Base-by-base conservation (phyloP, 1,140 invertebrate species). In the Thaumetopoea pityocampa region DNA sequence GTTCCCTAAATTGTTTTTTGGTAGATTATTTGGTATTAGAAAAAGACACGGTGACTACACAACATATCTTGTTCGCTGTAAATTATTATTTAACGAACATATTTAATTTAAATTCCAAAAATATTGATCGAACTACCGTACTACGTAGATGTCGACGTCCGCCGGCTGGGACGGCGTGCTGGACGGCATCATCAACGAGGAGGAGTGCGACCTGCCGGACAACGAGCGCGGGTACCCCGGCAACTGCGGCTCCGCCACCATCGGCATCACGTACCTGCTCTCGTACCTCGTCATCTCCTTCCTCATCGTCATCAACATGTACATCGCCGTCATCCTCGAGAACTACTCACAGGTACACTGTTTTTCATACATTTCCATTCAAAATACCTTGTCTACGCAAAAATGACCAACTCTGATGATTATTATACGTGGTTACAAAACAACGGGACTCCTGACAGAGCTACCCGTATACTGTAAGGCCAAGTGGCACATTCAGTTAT, bases 251-350 rank as follows among this genome's bases (percentile, higher is more conserved):
- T 95, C 91, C 41, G 93, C 94, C 43, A 94, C 92, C 27, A 94
- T 98, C 67, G 98, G 96, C 50, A 98, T 98, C 69, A 92, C 95
- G 22, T 99, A 95, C 87, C 88, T 99, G 48, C 91, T 98, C 35
- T 94, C 95, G 67, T 99, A 99, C 83, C 89, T 99, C 73, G 95
- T 99, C 62, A 98, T 99, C 76, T 97, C 94, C 77, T 99, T 98
- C 87, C 90, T 99, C 60, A 98, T 99, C 71, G 96, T 99, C 51
- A 97, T 98, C 79, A 98, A 98, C 91, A 98, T 98, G 97, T 98
- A 98, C 90, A 99, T 98, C 85, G 97, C 97, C 67, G 96, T 98
- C 74, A 99, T 99, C 84, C 90, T 99, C 82, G 97, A 99, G 86
- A 99, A 99, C 85, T 99, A 99, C 86, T 98, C 95, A 40, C 94